Evolutionary conservation across 2,797 vertebrate species (phyloP).

Genomic region (Carcharodon carcharias): DNA sequence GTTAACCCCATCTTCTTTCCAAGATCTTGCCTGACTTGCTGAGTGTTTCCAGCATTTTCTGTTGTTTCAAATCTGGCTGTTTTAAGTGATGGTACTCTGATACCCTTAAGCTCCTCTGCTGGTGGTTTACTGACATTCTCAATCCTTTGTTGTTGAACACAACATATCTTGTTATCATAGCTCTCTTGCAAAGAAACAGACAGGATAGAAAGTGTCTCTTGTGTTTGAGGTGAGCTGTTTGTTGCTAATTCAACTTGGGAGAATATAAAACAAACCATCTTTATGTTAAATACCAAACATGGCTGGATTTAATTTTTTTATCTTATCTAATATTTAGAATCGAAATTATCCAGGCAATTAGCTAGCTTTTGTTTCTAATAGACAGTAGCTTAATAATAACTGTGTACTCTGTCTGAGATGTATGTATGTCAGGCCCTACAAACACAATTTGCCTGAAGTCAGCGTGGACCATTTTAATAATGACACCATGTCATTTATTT

Average conservation of each 20-base stretch:
- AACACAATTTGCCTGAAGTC: background rate
- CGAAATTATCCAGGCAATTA: background rate
- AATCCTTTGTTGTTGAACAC: background rate
- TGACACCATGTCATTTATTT: background rate
- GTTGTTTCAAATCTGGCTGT: background rate
- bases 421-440: background rate
- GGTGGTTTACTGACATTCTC: background rate
- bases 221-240: background rate
- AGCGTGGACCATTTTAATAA: background rate
- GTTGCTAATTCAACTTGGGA: background rate
- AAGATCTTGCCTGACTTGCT: background rate
- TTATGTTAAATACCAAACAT: background rate
- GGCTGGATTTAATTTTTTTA: background rate
- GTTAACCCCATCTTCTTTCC: background rate
- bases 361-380: background rate
- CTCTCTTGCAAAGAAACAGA: background rate
- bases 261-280: background rate
- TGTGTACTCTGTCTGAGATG: background rate
- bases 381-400: background rate
- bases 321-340: background rate
- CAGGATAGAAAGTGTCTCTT: background rate
- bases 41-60: background rate
- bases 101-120: background rate
- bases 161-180: background rate
- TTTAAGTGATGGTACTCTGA: background rate